phyloP scores from a whole-genome alignment of 1,140 invertebrate species.

The Trichogramma pretiosum region DNA sequence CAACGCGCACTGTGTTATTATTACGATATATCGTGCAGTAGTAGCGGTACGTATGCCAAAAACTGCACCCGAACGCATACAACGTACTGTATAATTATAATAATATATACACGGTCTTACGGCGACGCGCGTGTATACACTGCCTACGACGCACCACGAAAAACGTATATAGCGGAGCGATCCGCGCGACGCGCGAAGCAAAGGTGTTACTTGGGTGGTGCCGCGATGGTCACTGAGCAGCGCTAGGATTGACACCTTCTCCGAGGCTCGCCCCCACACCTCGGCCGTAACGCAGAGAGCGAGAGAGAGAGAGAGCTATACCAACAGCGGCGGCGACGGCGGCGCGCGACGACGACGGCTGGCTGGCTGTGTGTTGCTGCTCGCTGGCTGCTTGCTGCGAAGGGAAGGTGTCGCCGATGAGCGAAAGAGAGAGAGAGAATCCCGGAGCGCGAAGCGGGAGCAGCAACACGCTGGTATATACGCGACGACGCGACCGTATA shows the following conservation, averaged over 20 bases:
- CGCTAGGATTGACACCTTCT: conserved; percentile 49
- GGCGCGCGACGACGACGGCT: neutral
- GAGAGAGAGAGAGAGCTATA: too few relatives aligned
- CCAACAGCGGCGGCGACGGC: neutral
- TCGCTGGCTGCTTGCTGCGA: too few relatives aligned
- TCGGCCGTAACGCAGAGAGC: conserved; percentile 31
- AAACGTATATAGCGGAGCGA: neutral
- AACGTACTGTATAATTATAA: too few relatives aligned
- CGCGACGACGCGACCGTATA: neutral
- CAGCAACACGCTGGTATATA: conserved; percentile 11
- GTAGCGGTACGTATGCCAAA: too few relatives aligned
- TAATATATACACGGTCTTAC: too few relatives aligned
- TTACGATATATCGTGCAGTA: too few relatives aligned
- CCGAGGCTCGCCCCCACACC: conserved; percentile 44
- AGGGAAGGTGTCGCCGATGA: neutral
- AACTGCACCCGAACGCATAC: too few relatives aligned
- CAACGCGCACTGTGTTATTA: too few relatives aligned
- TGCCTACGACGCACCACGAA: neutral
- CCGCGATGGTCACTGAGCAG: conserved; percentile 49
- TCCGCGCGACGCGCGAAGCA: conserved; percentile 23
- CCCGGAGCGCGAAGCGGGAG: conserved; percentile 23
- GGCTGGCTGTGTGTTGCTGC: too few relatives aligned
- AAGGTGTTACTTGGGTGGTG: conserved; percentile 49
- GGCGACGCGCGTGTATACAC: neutral
- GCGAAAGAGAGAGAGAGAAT: neutral